Percentiles rank a stretch among this genome's conserved stretches.
These are phyloP conservation scores for Aplocera efformata DNA, from an alignment of 2,888 invertebrate genomes.

Conservation along the genomic window DNA sequence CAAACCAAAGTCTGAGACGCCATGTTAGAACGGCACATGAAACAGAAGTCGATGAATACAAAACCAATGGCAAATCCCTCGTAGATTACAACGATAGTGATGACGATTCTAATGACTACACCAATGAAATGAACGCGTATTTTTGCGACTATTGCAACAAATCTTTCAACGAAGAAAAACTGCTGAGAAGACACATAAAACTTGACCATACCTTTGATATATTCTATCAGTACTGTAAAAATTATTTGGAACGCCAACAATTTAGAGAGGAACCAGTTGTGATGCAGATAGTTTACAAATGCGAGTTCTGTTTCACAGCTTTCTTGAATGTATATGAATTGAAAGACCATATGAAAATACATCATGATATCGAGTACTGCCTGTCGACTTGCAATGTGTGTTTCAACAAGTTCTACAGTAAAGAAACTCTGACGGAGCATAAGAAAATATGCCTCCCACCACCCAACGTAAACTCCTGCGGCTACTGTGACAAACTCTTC, in stretches of 20 bases:
- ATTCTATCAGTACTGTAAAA: constrained; percentile 59
- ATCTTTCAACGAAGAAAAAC: constrained; percentile 42
- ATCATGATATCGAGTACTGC: constrained; percentile 52
- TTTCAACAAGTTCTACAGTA: constrained; percentile 56
- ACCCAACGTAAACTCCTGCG: constrained; percentile 48
- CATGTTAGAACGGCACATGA: constrained; percentile 46
- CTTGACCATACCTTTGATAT: constrained; percentile 51
- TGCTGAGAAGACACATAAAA: constrained; percentile 54
- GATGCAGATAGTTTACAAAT: constrained; percentile 36
- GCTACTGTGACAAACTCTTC: constrained; percentile 60
- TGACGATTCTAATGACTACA: constrained; percentile 9
- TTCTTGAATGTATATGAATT: constrained; percentile 50
- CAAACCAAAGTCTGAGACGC: constrained; percentile 54
- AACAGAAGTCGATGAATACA: constrained; percentile 26
- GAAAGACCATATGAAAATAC: constrained; percentile 53
- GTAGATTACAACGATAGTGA: constrained; percentile 13
- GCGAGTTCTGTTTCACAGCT: constrained; percentile 49
- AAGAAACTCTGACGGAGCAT: constrained; percentile 49
- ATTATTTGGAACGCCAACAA: constrained; percentile 40
- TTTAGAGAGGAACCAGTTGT: constrained; percentile 11
- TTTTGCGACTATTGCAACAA: constrained; percentile 46
- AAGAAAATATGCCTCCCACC: constrained; percentile 56
- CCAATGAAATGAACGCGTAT: constrained; percentile 19
- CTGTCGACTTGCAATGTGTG: constrained; percentile 62
- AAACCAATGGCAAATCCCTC: constrained; percentile 1